Percentiles rank a stretch among this genome's conserved stretches.
Evolutionary conservation across 2,888 invertebrate genomes (phyloP).

Genomic region (Drosophila borealis): DNA sequence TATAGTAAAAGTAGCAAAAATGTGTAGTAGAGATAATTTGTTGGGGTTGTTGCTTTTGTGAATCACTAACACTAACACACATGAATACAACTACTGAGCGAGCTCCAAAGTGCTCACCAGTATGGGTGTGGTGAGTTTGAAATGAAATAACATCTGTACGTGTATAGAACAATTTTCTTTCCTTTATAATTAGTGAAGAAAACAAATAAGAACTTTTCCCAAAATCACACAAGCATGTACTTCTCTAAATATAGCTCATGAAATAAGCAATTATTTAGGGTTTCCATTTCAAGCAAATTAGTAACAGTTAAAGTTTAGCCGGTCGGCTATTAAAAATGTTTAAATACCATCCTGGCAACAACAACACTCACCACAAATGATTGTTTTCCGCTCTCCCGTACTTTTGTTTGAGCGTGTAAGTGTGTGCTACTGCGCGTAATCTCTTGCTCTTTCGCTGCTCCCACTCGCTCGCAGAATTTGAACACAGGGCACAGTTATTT

Average conservation of each 20-base stretch:
- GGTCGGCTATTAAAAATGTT: conserved; percentile 44
- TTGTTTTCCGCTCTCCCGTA: conserved; percentile 66
- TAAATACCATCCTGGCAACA: conserved; percentile 54
- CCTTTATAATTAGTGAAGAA: conserved; percentile 15
- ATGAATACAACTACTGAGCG: conserved; percentile 36
- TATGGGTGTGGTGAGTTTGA: conserved; percentile 60
- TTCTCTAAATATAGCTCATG: conserved; percentile 13
- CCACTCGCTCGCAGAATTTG: conserved; percentile 61
- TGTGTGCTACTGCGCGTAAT: conserved; percentile 61
- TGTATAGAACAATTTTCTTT: conserved; percentile 48
- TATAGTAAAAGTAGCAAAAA: conserved; percentile 66
- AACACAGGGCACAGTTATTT: conserved; percentile 58
- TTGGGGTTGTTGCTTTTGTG: conserved; percentile 74
- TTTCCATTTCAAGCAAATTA: not conserved
- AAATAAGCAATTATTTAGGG: not conserved
- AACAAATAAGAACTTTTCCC: conserved; percentile 15
- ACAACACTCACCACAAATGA: conserved; percentile 62
- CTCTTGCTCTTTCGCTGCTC: conserved; percentile 42
- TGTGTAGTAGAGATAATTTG: conserved; percentile 71
- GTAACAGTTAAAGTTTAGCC: conserved; percentile 23
- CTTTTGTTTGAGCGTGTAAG: conserved; percentile 38
- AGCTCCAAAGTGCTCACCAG: conserved; percentile 54
- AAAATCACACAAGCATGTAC: conserved; percentile 19
- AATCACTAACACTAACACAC: conserved; percentile 57
- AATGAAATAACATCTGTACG: conserved; percentile 54